These are phyloP conservation scores for Forficula auricularia DNA, from an alignment of 1,140 invertebrate genomes.

Conservation along the genomic window DNA sequence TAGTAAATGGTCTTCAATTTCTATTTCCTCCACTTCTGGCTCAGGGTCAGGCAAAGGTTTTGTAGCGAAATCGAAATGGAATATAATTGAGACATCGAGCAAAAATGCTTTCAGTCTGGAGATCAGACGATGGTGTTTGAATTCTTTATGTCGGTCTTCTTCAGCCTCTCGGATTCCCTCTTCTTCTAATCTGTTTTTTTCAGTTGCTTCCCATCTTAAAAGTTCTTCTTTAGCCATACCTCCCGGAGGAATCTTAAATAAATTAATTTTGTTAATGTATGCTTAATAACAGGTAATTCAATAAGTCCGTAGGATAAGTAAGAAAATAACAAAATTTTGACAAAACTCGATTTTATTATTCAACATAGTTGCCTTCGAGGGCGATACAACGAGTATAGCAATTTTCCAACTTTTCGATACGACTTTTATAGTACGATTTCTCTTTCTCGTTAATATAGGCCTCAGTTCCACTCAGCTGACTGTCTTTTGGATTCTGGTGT, in stretches of 20 bases:
- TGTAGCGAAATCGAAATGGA: background rate
- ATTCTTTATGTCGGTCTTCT: conserved; percentile 13
- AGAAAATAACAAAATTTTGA: too few relatives aligned
- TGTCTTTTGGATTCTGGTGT: too few relatives aligned
- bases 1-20: background rate
- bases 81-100: background rate
- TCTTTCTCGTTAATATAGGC: too few relatives aligned
- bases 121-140: background rate
- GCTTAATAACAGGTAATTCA: conserved; percentile 5
- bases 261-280: conserved; percentile 7
- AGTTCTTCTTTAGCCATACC: conserved; percentile 27
- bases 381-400: too few relatives aligned
- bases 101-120: background rate
- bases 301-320: too few relatives aligned
- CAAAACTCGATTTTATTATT: too few relatives aligned
- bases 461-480: too few relatives aligned
- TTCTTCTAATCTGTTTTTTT: conserved; percentile 23
- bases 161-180: conserved; percentile 24
- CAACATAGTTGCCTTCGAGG: too few relatives aligned
- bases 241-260: conserved; percentile 22
- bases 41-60: background rate
- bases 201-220: conserved; percentile 21
- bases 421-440: too few relatives aligned
- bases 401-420: too few relatives aligned
- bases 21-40: background rate